Percentiles rank a stretch among this genome's conserved stretches.
Conservation (phyloP, 2,113 vertebrate genomes). For the Pollimyrus isidori region DNA sequence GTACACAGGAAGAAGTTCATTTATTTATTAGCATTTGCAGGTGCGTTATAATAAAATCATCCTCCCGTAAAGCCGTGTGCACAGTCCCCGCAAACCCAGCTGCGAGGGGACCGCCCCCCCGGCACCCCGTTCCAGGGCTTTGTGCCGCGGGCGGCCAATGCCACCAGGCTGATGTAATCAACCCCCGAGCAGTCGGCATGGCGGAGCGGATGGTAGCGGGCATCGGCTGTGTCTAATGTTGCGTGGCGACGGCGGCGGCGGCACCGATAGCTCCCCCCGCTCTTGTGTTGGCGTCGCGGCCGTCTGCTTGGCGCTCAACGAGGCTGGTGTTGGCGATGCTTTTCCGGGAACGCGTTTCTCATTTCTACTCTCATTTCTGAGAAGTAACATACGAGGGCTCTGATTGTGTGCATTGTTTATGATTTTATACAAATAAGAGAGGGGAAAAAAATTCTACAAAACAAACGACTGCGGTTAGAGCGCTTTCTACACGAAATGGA, state of each 20-base stretch:
- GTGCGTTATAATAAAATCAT: neutral
- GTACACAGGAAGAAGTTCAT: neutral
- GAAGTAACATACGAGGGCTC: constrained; percentile 13
- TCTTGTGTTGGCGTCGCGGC: constrained; percentile 25
- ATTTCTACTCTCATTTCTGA: constrained; percentile 42
- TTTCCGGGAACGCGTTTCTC: constrained; percentile 23
- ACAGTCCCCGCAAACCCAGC: neutral
- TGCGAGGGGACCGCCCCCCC: neutral
- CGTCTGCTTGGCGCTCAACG: neutral
- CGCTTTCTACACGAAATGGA: neutral
- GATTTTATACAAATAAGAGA: neutral
- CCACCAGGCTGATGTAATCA: constrained; percentile 22
- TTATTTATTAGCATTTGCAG: neutral
- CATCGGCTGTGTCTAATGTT: constrained; percentile 49
- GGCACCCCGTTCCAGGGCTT: neutral
- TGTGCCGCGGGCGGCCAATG: neutral
- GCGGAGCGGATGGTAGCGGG: constrained; percentile 22
- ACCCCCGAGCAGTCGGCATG: constrained; percentile 22
- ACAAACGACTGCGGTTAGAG: neutral
- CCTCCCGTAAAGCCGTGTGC: neutral
- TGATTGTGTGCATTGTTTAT: constrained; percentile 2
- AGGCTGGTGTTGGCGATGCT: constrained; percentile 26
- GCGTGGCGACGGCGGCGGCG: constrained; percentile 49
- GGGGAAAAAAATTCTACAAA: neutral
- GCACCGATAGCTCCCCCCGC: constrained; percentile 42